Evolutionary conservation across 1,140 invertebrate genomes (phyloP).

Genomic region (Ceratina japonica): DNA sequence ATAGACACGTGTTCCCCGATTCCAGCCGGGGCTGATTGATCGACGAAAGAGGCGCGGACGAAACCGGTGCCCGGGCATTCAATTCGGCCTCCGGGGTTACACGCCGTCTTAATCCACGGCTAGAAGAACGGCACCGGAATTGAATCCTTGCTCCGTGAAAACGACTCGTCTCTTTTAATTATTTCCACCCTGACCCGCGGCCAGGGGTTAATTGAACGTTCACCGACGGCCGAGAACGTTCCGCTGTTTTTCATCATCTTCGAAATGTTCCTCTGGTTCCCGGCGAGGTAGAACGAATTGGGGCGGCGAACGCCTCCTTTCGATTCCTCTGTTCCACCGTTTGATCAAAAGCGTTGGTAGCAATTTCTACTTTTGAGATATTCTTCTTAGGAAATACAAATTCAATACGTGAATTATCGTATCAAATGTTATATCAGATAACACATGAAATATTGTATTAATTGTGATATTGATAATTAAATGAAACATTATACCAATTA

Average conservation of each 20-base stretch:
- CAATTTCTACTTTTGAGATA: too few species aligned
- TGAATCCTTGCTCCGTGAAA: constrained; percentile 31
- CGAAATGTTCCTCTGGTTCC: neutral
- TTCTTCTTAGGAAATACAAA: too few species aligned
- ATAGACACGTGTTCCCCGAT: constrained; percentile 43
- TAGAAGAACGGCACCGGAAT: constrained; percentile 40
- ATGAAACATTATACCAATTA: too few species aligned
- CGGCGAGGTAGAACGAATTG: too few species aligned
- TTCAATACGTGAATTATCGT: too few species aligned
- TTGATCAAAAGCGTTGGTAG: too few species aligned
- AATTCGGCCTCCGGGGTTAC: constrained; percentile 44
- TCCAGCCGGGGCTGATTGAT: constrained; percentile 52
- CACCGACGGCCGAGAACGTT: neutral
- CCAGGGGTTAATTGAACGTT: neutral
- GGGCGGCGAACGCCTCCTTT: too few species aligned
- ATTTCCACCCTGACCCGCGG: constrained; percentile 13
- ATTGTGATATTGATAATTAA: too few species aligned
- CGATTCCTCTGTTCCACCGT: too few species aligned
- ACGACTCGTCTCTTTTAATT: constrained; percentile 42
- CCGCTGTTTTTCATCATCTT: constrained; percentile 11
- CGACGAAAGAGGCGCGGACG: constrained; percentile 47
- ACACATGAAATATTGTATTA: too few species aligned
- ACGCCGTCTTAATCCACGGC: constrained; percentile 55
- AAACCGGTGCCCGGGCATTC: constrained; percentile 53
- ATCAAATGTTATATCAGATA: too few species aligned